Conservation (phyloP, 1,140 invertebrate species). For the Pogonomyrmex barbatus region DNA sequence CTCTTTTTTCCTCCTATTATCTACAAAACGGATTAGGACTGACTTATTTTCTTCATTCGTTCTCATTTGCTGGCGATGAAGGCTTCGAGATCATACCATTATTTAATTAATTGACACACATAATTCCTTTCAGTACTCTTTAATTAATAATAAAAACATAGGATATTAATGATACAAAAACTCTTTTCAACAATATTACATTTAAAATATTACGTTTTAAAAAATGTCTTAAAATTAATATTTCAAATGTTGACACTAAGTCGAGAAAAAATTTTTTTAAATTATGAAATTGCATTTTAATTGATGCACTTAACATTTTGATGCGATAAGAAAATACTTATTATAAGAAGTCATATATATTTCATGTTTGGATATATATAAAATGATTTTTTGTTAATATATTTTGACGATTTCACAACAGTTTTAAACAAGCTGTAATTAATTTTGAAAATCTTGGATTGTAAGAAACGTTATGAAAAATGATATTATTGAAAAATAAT, state of each 20-base stretch:
- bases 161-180: background rate
- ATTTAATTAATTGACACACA: background rate
- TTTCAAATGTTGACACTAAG: background rate
- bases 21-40: constrained; percentile 9
- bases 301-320: background rate
- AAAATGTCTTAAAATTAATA: background rate
- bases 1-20: background rate
- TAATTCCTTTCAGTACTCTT: background rate
- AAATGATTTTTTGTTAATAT: too few relatives aligned
- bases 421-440: too few relatives aligned
- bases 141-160: background rate
- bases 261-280: background rate
- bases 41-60: constrained; percentile 15
- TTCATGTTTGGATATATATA: too few relatives aligned
- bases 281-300: background rate
- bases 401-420: too few relatives aligned
- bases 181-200: background rate
- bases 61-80: constrained; percentile 9
- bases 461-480: too few relatives aligned
- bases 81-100: background rate
- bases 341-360: too few relatives aligned
- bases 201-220: background rate
- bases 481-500: too few relatives aligned
- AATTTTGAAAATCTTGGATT: too few relatives aligned
- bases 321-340: background rate